These are phyloP conservation scores for Halocaridina rubra DNA, from an alignment of 2,888 invertebrate genomes.

Conservation along the genomic window DNA sequence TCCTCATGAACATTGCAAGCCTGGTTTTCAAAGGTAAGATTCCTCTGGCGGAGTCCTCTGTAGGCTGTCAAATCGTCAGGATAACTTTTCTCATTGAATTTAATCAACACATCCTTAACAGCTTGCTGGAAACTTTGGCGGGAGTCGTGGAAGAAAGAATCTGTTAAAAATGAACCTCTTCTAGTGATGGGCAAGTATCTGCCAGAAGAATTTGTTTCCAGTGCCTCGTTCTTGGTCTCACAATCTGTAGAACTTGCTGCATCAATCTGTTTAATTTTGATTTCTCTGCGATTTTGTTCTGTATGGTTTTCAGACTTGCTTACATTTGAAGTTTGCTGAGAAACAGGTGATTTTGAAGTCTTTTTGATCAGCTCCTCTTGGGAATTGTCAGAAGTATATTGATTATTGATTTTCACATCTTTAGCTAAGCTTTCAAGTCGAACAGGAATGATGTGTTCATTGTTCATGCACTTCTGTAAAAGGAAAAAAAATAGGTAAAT, in stretches of 20 bases:
- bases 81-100: background rate
- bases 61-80: conserved; percentile 25
- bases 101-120: conserved; percentile 38
- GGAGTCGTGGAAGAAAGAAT: conserved; percentile 47
- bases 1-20: conserved; percentile 27
- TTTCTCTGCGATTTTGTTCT: background rate
- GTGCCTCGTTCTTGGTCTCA: no score
- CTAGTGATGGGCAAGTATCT: conserved; percentile 9
- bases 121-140: conserved; percentile 50
- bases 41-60: conserved; percentile 17
- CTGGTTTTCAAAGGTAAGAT: conserved; percentile 36
- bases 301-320: background rate
- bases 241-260: no score
- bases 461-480: no score
- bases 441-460: background rate
- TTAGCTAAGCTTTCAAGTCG: background rate
- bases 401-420: no score
- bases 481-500: no score
- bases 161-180: conserved; percentile 45
- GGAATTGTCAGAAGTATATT: no score
- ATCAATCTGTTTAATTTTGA: background rate
- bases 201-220: background rate
- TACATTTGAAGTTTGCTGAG: background rate
- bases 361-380: no score
- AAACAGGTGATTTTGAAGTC: background rate